Evolutionary conservation across 2,113 vertebrate species (phyloP).

Genomic region (Shinisaurus crocodilurus): DNA sequence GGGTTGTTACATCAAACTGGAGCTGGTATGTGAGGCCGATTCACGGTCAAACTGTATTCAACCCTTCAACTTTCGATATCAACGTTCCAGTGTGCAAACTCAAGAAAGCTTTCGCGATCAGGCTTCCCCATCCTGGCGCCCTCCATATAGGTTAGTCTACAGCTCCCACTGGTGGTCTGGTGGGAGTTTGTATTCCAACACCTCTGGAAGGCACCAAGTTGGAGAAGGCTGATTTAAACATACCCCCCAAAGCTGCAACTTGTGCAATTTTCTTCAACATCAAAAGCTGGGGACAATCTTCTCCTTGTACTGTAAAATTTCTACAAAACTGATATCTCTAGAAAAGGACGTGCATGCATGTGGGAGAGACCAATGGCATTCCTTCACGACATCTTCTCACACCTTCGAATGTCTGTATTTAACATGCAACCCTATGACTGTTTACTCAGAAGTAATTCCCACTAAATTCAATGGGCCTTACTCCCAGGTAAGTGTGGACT

Average conservation of each 20-base stretch:
- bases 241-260: background rate
- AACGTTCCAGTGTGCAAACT: background rate
- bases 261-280: background rate
- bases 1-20: too few species aligned
- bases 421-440: background rate
- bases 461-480: background rate
- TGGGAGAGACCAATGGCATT: background rate
- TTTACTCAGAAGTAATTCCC: background rate
- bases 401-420: background rate
- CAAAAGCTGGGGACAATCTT: background rate
- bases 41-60: background rate
- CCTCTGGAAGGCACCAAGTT: too few species aligned
- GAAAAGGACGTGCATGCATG: background rate
- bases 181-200: too few species aligned
- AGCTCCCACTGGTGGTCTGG: too few species aligned
- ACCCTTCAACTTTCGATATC: background rate
- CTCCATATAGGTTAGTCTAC: too few species aligned
- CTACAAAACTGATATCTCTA: background rate
- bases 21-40: background rate
- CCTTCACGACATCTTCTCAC: background rate
- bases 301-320: background rate
- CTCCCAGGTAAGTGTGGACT: background rate
- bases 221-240: too few species aligned
- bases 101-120: background rate
- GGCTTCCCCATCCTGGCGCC: too few species aligned